A percentile compares a stretch with the other conserved stretches of the same genome.
These are phyloP conservation scores for Mormoops blainvillei DNA, from an alignment of 2,113 vertebrate genomes.

Conservation along the genomic window DNA sequence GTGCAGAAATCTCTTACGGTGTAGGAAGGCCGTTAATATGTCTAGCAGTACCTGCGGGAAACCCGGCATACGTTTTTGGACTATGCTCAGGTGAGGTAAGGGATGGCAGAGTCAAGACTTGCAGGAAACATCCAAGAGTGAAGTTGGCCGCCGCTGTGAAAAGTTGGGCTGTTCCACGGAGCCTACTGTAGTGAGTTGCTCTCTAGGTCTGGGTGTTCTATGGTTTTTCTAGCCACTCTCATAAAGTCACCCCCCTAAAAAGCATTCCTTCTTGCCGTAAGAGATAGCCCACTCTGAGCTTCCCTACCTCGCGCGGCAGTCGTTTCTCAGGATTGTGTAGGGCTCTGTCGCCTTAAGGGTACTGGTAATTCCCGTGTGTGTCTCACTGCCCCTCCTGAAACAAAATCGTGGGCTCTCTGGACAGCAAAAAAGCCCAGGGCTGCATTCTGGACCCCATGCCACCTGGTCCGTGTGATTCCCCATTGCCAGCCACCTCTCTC, in stretches of 20 bases:
- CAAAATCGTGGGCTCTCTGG: not conserved
- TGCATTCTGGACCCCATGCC: not conserved
- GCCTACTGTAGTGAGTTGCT: not conserved
- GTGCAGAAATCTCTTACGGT: constrained; percentile 77
- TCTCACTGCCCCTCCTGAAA: not conserved
- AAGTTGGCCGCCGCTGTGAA: not conserved
- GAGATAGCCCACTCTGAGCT: not conserved
- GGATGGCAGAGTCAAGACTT: not conserved
- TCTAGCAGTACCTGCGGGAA: constrained; percentile 72
- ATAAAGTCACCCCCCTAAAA: not conserved
- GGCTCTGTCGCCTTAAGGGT: not conserved
- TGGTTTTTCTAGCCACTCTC: not conserved
- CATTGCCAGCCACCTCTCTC: not conserved
- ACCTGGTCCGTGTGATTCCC: not conserved
- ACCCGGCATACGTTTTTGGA: constrained; percentile 23
- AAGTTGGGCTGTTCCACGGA: not conserved
- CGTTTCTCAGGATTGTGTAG: not conserved
- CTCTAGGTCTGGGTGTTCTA: rapidly evolving
- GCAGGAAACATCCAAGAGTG: not conserved
- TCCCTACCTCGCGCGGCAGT: rapidly evolving
- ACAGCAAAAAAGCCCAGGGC: not conserved
- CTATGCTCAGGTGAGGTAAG: constrained; percentile 37
- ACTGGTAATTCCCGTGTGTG: not conserved
- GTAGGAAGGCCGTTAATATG: constrained; percentile 74
- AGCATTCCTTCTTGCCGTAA: not conserved